Base-by-base conservation (phyloP, 1,140 invertebrate species). In the Drosophila subpulchrella region DNA sequence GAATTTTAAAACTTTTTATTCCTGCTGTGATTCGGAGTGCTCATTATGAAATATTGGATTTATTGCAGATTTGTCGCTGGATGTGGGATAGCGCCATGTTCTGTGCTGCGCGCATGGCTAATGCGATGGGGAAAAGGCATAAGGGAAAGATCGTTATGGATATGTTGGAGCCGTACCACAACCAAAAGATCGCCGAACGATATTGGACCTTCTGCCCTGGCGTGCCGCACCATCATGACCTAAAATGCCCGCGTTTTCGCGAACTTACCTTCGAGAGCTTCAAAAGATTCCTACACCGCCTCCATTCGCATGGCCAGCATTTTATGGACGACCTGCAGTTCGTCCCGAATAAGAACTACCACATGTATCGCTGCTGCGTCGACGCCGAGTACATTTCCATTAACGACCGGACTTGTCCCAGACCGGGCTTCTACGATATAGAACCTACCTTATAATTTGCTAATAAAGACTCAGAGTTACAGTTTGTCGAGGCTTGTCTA, bases 201-300 rank as follows among this genome's bases (percentile, higher is more conserved):
- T 24, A 8, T n/a, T 81, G 74, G 74, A 34, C 24, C 4, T 70
- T 17, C 12, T 82, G 79, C 32, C 20, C 4, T 5, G 53, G 42
- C 0, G 47, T 82, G 4, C 41, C 63, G 2, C 80, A 82, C 54
- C 78, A 82, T 32, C 78, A 82, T n/a, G 42, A 66, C 8, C 0
- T 24, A 0, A 11, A 13, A 0, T 82, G 80, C 13, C 41, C 51
- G 0, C n/a, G 24, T 6, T 58, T 15, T 32, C 68, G 66, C 0
- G 39, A 47, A n/a, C 50, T 82, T 1, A 82, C 63, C 4, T 81
- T 56, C 6, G 36, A 17, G 0, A 70, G 32, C 0, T 82, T 70
- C 24, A 65, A 62, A 1, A 3, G 15, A 0, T 60, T 70, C 17
- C 68, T 82, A 2, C 51, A 4, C 12, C 6, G 27, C 0, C 2